phyloP scores from a whole-genome alignment of 2,113 vertebrate species.

The Genyomyrus donnyi region DNA sequence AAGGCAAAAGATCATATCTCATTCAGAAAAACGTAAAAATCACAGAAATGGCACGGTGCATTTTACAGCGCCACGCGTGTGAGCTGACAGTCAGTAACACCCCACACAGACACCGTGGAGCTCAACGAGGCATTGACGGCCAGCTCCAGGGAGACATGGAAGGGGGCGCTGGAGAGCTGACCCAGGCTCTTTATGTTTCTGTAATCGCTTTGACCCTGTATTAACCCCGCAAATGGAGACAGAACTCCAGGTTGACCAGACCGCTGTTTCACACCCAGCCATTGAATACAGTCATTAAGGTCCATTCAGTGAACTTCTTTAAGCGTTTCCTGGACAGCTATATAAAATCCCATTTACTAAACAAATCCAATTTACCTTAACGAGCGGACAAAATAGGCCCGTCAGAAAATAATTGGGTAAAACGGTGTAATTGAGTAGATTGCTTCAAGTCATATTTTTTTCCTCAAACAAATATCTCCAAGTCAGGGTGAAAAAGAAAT shows the following conservation, averaged over 20 bases:
- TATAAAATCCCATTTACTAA: constrained; percentile 14
- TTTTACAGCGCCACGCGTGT: not conserved
- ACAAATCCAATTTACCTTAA: constrained; percentile 7
- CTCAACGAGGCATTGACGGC: constrained; percentile 30
- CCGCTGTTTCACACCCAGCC: not conserved
- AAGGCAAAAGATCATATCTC: not conserved
- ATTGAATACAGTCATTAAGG: not conserved
- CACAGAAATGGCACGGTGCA: not conserved
- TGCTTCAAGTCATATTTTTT: not conserved
- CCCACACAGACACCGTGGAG: constrained; percentile 31
- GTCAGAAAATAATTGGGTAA: constrained; percentile 12
- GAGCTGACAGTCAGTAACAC: not conserved
- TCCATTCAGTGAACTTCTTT: not conserved
- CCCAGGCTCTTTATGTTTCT: constrained; percentile 39
- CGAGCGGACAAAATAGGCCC: not conserved
- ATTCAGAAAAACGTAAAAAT: not conserved
- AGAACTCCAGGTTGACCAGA: constrained; percentile 32
- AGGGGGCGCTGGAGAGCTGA: constrained; percentile 41
- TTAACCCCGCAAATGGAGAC: constrained; percentile 55
- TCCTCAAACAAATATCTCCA: not conserved
- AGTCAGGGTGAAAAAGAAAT: not conserved
- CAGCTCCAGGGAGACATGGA: constrained; percentile 26
- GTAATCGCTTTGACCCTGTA: constrained; percentile 55
- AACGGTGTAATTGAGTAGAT: not conserved
- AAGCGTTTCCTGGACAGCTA: constrained; percentile 12